A percentile compares a stretch with the other conserved stretches of the same genome.
Conservation (phyloP, 1,140 invertebrate species). For the Drosophila ambigua region DNA sequence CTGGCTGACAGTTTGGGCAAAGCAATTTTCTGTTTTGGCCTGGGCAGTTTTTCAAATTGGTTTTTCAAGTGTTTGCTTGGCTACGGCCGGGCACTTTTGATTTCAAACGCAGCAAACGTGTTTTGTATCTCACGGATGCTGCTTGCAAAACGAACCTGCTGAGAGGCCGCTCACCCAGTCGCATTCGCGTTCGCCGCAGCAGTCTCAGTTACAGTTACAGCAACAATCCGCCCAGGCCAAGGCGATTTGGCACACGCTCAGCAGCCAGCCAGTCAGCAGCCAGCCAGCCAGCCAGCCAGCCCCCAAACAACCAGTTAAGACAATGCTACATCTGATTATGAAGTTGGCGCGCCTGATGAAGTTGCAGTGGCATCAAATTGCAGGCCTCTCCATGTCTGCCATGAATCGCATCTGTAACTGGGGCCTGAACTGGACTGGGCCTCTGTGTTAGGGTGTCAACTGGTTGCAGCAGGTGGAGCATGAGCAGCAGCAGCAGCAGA, state of each 20-base stretch:
- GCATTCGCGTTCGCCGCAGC: constrained; percentile 9
- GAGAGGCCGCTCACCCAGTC: constrained; percentile 44
- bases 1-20: constrained; percentile 61
- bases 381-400: constrained; percentile 31
- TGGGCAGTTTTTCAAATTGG: constrained; percentile 55
- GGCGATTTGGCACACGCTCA: constrained; percentile 61
- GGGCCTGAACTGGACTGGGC: constrained; percentile 40
- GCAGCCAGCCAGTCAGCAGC: background rate
- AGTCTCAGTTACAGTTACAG: constrained; percentile 42
- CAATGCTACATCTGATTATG: constrained; percentile 57
- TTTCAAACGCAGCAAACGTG: constrained; percentile 72
- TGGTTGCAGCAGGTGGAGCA: constrained; percentile 33
- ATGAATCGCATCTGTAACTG: constrained; percentile 11
- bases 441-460: constrained; percentile 74
- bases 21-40: constrained; percentile 49
- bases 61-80: constrained; percentile 22
- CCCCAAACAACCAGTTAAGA: constrained; percentile 38
- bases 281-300: constrained; percentile 1
- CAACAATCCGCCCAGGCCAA: constrained; percentile 19
- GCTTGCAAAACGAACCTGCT: constrained; percentile 69
- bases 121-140: constrained; percentile 78
- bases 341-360: constrained; percentile 40
- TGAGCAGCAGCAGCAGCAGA: constrained; percentile 22
- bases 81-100: constrained; percentile 49
- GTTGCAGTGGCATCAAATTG: constrained; percentile 52